Base-by-base conservation (phyloP, 2,888 invertebrate species). In the Asteroscopus sphinx region DNA sequence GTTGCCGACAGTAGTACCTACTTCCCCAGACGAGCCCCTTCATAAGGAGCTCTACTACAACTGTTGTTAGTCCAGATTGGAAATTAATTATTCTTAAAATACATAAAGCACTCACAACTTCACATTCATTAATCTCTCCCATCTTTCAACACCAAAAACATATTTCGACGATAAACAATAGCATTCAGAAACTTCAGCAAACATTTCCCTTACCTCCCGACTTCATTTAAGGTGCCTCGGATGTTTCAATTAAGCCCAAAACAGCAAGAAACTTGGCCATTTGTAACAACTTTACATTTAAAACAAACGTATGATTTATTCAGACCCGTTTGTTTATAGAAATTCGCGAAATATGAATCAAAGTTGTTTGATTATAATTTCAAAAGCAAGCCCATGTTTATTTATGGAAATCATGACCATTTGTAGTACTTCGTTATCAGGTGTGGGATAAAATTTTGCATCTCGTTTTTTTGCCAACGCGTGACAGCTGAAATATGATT, bases 201-300 rank as follows among this genome's bases (percentile, higher is more conserved):
- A 74, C 68, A 73, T 79, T 81, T 75, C 66, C 73, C 21, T 44
- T 44, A 65, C 77, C 78, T 58, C 52, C 76, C 69, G 51, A 51
- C 57, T 78, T 80, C 78, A 82, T 83, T 81, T 72, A 76, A 80
- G 73, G 73, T 73, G 63, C 65, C 44, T 42, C 52, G 69, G 73
- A 77, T 80, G 75, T 85, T 86, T 82, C 78, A 83, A 85, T 86
- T 80, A 81, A 68, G 59, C 59, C 61, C 44, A 4, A 51, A 67
- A 71, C 72, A 73, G 71, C 54, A 71, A 68, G 66, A 76, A 83
- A 85, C 79, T 85, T 85, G 65, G 61, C 69, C 72, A 77, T 84
- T 82, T 70, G 72, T 66, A 68, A 63, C 60, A 76, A 80, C 68
- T 79, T 80, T 65, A 66, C 61, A 66, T 73, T 75, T 48, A 75